phyloP scores from a whole-genome alignment of 2,113 vertebrate genomes.

The Gallinago media region DNA sequence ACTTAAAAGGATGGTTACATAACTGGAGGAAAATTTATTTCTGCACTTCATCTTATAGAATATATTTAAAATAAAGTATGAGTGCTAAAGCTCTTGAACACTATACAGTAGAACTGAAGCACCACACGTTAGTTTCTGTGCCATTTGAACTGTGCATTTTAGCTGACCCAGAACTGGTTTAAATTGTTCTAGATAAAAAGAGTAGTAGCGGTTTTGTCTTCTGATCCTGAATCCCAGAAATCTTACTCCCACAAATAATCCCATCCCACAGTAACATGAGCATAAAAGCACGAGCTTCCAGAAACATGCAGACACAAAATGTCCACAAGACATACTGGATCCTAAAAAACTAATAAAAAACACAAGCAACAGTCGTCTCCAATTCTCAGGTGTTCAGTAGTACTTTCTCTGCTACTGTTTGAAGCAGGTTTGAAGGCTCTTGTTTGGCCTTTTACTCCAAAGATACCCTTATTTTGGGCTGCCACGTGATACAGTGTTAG shows the following conservation, averaged over 20 bases:
- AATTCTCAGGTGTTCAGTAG: background rate
- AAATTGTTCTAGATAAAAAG: background rate
- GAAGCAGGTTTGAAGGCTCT: background rate
- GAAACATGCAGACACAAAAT: background rate
- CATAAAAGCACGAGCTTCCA: background rate
- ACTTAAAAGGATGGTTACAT: background rate
- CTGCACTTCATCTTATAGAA: background rate
- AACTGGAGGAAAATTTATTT: accelerated
- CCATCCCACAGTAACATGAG: background rate
- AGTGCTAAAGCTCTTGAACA: background rate
- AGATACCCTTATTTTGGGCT: background rate
- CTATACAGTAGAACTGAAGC: background rate
- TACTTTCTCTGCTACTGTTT: background rate
- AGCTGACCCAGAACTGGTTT: background rate
- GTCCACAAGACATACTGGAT: background rate
- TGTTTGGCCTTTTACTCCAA: background rate
- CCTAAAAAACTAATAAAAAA: background rate
- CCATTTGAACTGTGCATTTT: background rate
- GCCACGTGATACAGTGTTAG: background rate
- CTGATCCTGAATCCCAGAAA: background rate
- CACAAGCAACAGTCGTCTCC: background rate
- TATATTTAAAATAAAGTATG: background rate
- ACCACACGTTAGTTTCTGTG: background rate
- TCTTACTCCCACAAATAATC: background rate
- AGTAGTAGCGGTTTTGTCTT: background rate